Evolutionary conservation across 2,888 invertebrate species (phyloP).

Genomic region (Andrena marginata): DNA sequence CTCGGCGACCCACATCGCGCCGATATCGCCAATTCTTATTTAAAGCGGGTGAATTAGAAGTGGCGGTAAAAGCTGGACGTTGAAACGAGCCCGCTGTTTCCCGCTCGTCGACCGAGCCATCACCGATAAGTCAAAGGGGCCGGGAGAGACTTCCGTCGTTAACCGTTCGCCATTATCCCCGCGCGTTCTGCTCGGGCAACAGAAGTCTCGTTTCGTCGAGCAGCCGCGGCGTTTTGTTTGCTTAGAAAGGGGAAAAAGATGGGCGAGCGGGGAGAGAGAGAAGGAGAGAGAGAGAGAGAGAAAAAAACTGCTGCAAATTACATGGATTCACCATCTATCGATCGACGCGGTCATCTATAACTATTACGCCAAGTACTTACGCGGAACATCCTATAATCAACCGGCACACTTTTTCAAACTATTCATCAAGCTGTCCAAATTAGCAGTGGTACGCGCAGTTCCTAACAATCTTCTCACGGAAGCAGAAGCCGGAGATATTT

Average conservation of each 20-base stretch:
- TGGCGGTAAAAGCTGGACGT: not conserved
- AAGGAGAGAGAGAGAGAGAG: not conserved
- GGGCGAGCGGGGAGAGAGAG: not conserved
- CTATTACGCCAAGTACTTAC: constrained; percentile 57
- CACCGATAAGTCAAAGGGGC: not conserved
- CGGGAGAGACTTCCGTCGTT: not conserved
- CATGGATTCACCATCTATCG: constrained; percentile 58
- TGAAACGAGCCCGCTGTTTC: not conserved
- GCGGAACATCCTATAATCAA: constrained; percentile 69
- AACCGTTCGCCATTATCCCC: not conserved
- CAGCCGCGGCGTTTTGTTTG: constrained; percentile 12
- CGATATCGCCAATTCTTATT: constrained; percentile 17
- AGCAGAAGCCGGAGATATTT: constrained; percentile 62
- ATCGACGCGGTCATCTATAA: constrained; percentile 64
- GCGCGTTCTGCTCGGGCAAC: constrained; percentile 5
- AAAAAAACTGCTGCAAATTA: constrained; percentile 23
- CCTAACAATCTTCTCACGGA: constrained; percentile 66
- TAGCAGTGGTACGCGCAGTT: constrained; percentile 62
- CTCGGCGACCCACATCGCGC: constrained; percentile 39
- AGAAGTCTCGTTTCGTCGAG: constrained; percentile 28
- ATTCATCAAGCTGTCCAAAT: constrained; percentile 74
- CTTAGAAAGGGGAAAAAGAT: constrained; percentile 12
- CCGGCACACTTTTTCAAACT: constrained; percentile 70
- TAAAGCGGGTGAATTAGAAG: not conserved
- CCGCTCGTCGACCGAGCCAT: not conserved